Base-by-base conservation (phyloP, 2,113 vertebrate species). In the Hippopotamus amphibius region DNA sequence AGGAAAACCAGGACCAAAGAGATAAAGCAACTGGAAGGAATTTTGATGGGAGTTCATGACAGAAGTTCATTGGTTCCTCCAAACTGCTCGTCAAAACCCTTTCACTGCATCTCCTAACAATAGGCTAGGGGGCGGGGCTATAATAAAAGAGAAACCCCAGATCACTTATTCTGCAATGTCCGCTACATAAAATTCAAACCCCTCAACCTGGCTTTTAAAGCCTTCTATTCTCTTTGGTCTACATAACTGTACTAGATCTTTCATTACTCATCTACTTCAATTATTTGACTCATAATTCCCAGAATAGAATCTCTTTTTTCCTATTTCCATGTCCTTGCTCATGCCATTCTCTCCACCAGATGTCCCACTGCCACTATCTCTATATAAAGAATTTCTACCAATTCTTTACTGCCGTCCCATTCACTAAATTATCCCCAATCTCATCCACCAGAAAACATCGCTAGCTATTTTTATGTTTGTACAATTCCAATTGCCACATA, bases 21-120 rank as follows among this genome's bases (percentile, higher is more conserved):
- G 37, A 79, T 65, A 33, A 87, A 57, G 46, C 46, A 95, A 87
- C 74, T 61, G 37, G 53, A 92, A 81, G 74, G 57, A 95, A 85
- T 69, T 30, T 69, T 50, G 69, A 90, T 79, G 80, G 71, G 80
- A 85, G 59, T 69, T 48, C 26, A 61, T 43, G 76, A 72, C 26
- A 63, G n/a, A 81, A 81, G 53, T 33, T 88, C 65, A 72, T n/a
- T n/a, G 46, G 28, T 65, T 89, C 21, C 46, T 55, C 77, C 71
- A 89, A 71, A 10, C 59, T 61, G 48, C 53, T 41, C 16, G 9
- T 59, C 48, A 76, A 84, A 61, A 85, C 24, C 59, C 6, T 84
- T 48, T 68, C 80, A 68, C 59, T 59, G 61, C 48, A 50, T 90
- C 50, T 95, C 33, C 41, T 81, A 68, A 76, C 48, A 90, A 55